phyloP scores from a whole-genome alignment of 1,140 invertebrate genomes.

The Trichonephila inaurata region DNA sequence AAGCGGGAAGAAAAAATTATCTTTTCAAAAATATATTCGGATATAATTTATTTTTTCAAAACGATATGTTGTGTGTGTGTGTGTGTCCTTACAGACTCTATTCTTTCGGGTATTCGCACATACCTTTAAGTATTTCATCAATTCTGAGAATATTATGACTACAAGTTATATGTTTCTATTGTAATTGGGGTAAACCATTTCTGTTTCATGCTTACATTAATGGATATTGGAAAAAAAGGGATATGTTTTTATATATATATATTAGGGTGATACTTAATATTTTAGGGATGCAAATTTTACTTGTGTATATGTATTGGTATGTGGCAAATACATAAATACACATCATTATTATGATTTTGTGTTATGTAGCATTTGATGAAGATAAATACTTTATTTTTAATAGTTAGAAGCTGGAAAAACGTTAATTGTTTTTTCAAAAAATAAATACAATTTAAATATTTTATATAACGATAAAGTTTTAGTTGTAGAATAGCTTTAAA shows the following conservation, averaged over 20 bases:
- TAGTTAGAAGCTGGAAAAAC: no score
- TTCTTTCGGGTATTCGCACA: slow-evolving; percentile 75
- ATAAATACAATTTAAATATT: no score
- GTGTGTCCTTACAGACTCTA: slow-evolving; percentile 27
- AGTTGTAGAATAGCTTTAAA: no score
- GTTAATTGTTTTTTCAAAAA: no score
- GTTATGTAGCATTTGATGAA: slow-evolving; percentile 70
- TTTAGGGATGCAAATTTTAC: slow-evolving; percentile 25
- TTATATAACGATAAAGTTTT: no score
- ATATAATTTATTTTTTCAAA: slow-evolving; percentile 61
- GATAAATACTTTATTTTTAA: not conserved
- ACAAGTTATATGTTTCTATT: slow-evolving; percentile 52
- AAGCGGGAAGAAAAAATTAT: slow-evolving; percentile 48
- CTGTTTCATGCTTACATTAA: slow-evolving; percentile 30
- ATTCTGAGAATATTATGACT: slow-evolving; percentile 40
- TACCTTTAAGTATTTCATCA: slow-evolving; percentile 55
- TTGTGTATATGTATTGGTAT: slow-evolving; percentile 49
- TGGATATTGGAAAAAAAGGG: slow-evolving; percentile 29
- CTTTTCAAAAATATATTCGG: slow-evolving; percentile 73
- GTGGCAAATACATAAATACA: slow-evolving; percentile 33
- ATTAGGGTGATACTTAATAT: slow-evolving; percentile 19
- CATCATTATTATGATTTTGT: slow-evolving; percentile 42
- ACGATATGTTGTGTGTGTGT: slow-evolving; percentile 75
- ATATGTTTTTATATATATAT: slow-evolving; percentile 10
- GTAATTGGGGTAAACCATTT: slow-evolving; percentile 23